phyloP scores from a whole-genome alignment of 2,113 vertebrate genomes.

The Rynchops niger region DNA sequence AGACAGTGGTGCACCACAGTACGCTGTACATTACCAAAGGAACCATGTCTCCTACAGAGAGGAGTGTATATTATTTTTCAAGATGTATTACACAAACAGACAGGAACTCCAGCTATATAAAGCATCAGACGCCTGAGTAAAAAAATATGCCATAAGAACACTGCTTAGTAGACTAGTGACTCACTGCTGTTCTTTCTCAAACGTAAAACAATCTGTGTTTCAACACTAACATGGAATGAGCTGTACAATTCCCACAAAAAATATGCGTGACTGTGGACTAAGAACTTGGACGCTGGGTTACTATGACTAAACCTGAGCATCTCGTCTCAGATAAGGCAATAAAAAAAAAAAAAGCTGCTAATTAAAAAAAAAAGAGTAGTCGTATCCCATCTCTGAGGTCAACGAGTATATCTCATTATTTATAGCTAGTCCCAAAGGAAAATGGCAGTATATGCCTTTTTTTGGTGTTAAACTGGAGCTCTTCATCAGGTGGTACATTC shows the following conservation, averaged over 20 bases:
- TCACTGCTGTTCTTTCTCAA: conserved; percentile 28
- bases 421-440: conserved; percentile 29
- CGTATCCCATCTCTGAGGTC: background rate
- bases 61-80: background rate
- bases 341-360: background rate
- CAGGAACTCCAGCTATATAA: conserved; percentile 44
- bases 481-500: background rate
- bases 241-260: conserved; percentile 40
- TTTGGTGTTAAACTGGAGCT: conserved; percentile 27
- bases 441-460: conserved; percentile 34
- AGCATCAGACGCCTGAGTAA: background rate
- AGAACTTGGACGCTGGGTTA: background rate
- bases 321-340: background rate
- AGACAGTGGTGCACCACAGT: background rate
- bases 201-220: background rate
- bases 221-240: background rate
- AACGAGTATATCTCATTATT: conserved; percentile 21
- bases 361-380: background rate
- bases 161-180: conserved; percentile 12
- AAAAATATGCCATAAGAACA: background rate
- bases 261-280: background rate
- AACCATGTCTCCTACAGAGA: background rate
- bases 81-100: conserved; percentile 12
- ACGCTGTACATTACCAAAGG: background rate
- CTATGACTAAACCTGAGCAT: conserved; percentile 30